phyloP scores from a whole-genome alignment of 2,888 invertebrate genomes.

The Chalcis sispes region DNA sequence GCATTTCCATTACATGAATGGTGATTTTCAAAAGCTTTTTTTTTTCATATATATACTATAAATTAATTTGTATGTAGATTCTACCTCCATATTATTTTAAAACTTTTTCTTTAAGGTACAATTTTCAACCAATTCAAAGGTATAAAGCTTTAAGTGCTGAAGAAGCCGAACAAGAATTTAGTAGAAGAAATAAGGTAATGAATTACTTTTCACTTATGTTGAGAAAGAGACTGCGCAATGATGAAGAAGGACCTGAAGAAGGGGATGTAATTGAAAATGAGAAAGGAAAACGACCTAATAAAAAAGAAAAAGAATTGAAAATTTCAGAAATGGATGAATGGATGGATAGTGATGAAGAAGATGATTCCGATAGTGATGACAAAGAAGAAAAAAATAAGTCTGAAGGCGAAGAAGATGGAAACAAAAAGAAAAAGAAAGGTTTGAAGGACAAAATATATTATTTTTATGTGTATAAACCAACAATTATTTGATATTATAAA shows the following conservation, averaged over 20 bases:
- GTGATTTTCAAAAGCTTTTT: conserved; percentile 75
- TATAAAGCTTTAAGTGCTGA: conserved; percentile 97
- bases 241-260: conserved; percentile 79
- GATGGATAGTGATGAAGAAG: conserved; percentile 87
- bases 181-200: conserved; percentile 94
- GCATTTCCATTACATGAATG: conserved; percentile 97
- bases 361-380: conserved; percentile 85
- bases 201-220: conserved; percentile 98
- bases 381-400: conserved; percentile 81
- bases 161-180: conserved; percentile 98
- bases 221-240: conserved; percentile 89
- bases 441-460: conserved; percentile 75
- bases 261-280: conserved; percentile 83
- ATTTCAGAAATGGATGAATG: conserved; percentile 97
- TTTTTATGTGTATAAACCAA: background rate
- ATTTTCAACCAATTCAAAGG: conserved; percentile 91
- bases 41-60: conserved; percentile 9
- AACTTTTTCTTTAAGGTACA: conserved; percentile 80
- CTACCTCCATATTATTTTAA: background rate
- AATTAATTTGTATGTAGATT: conserved; percentile 72
- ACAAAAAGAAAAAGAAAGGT: conserved; percentile 81
- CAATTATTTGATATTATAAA: background rate
- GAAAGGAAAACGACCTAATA: conserved; percentile 68
- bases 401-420: conserved; percentile 79
- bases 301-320: conserved; percentile 82